Percentiles rank a stretch among this genome's conserved stretches.
Evolutionary conservation across 2,797 vertebrate species (phyloP).

Genomic region (Cottoperca gobio): DNA sequence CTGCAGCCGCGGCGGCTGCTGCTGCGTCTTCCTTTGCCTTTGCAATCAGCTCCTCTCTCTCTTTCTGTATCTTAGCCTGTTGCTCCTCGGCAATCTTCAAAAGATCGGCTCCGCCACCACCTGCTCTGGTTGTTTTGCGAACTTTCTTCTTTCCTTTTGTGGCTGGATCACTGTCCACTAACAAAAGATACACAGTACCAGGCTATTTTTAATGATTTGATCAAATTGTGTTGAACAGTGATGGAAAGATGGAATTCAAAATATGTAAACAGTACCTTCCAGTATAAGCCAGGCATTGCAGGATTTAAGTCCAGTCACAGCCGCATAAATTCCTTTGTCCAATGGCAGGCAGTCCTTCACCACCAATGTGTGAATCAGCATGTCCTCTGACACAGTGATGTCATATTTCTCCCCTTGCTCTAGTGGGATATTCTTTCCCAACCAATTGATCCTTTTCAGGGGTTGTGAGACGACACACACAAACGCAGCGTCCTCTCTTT

Average conservation of each 20-base stretch:
- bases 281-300: conserved; percentile 91
- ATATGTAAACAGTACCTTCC: conserved; percentile 80
- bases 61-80: conserved; percentile 74
- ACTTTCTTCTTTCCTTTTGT: conserved; percentile 77
- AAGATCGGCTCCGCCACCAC: conserved; percentile 75
- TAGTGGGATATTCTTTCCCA: conserved; percentile 81
- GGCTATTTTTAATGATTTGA: neutral
- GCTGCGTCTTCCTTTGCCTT: conserved; percentile 52
- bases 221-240: neutral
- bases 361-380: conserved; percentile 87
- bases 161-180: conserved; percentile 79
- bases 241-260: too few species aligned
- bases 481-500: conserved; percentile 86
- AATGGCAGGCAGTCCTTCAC: conserved; percentile 82
- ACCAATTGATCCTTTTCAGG: conserved; percentile 84
- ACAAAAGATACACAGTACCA: conserved; percentile 8
- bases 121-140: conserved; percentile 84
- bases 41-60: conserved; percentile 69
- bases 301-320: conserved; percentile 81
- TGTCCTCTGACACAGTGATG: conserved; percentile 86
- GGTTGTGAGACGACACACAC: conserved; percentile 85
- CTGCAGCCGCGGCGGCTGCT: conserved; percentile 21
- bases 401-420: conserved; percentile 84
- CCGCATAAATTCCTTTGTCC: conserved; percentile 89
- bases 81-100: conserved; percentile 80